Base-by-base conservation (phyloP, 2,113 vertebrate genomes). In the Brachirus orientalis region DNA sequence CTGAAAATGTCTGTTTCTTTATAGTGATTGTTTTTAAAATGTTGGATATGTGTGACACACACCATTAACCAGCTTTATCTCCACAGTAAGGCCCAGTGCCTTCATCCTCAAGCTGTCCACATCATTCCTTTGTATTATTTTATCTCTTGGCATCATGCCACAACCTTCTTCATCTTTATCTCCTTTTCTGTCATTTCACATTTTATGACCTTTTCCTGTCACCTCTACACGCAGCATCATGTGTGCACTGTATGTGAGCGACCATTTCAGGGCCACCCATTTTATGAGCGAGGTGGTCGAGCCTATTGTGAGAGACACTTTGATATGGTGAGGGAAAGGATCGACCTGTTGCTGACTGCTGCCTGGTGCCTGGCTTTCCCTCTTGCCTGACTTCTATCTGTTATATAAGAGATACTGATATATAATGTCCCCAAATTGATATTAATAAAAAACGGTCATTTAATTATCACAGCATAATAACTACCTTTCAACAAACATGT, bases 291-390 rank as follows among this genome's bases (percentile, higher is more conserved):
- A 60, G 80, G 72, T 16, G 90, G 89, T 18, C 92, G 17, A 2
- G 86, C 88, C 70, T 93, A 92, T 84, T 92, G 91, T 57, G 88
- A 92, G 72, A 90, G 73, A 70, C 92, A 92, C 83, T 92, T 91
- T 86, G 88, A 92, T 63, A 91, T 92, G 91, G 88, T 91, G 88
- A 90, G 92, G 73, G 58, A 17, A 20, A 65, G 48, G 55, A 46
- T 50, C 1, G 51, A 40, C 38, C 33, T 41, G 57, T 18, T 8
- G 51, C 54, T 63, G 81, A 62, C 35, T 79, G 67, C 61, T 55
- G 74, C 73, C 55, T 56, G 0, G 8, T 62, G 50, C 45, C 58
- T 47, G 61, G 3, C 37, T 6, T 17, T 28, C 37, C 33, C 19
- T 16, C 68, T 63, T 69, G 65, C 67, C 41, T 68, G 65, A 10